A percentile compares a stretch with the other conserved stretches of the same genome.
These are phyloP conservation scores for Chaetodon auriga DNA, from an alignment of 2,113 vertebrate species.

Conservation along the genomic window DNA sequence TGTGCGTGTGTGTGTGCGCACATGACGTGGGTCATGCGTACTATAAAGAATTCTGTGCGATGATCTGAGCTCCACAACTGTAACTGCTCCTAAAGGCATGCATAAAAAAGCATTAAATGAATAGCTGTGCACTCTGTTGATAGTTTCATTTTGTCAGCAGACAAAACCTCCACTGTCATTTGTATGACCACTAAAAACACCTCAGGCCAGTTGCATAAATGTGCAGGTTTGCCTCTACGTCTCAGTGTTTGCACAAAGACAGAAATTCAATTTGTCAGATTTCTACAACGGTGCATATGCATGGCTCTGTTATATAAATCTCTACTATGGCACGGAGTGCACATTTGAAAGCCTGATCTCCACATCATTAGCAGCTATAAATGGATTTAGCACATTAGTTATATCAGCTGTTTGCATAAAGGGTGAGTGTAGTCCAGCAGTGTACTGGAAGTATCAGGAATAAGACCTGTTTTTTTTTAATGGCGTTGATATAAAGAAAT, in stretches of 20 bases:
- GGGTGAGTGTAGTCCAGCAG: neutral
- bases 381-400: neutral
- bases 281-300: neutral
- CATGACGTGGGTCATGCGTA: conserved; percentile 1
- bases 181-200: neutral
- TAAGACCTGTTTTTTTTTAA: neutral
- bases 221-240: neutral
- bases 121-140: neutral
- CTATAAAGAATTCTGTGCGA: neutral
- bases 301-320: neutral
- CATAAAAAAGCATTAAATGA: neutral
- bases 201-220: neutral
- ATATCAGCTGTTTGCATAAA: neutral
- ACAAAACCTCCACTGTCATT: neutral
- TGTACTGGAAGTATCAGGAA: neutral
- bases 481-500: neutral
- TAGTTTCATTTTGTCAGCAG: conserved; percentile 4
- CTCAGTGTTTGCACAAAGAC: neutral
- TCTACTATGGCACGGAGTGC: neutral
- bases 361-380: neutral
- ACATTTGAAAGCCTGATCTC: neutral
- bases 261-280: neutral
- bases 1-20: neutral
- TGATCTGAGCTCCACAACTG: neutral
- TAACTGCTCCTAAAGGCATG: neutral